Evolutionary conservation across 2,888 invertebrate genomes (phyloP), one percentile per base, ranked within the genome.

Genomic region (Phaonia tiefii): DNA sequence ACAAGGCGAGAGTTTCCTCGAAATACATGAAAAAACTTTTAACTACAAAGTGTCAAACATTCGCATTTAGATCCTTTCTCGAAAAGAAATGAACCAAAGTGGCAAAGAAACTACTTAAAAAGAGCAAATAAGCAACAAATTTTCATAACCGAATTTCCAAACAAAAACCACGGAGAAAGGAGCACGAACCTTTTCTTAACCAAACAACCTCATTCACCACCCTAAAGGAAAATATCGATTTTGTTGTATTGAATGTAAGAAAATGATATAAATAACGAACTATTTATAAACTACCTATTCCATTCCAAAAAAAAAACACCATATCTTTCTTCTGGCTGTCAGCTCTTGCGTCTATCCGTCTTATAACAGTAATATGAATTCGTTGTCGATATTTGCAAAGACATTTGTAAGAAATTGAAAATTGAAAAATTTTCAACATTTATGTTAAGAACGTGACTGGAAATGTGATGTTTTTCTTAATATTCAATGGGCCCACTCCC

Each of bases 371-470:
- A 31, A 31, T 31, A 31, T 31, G 31, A 31, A 31, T 31, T 54
- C 25, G 54, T 20, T 63, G 22, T 63, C 22, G 20, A n/a, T 63
- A 39, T 17, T 11, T n/a, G n/a, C n/a, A n/a, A n/a, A n/a, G 63
- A 63, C 42, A 77, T 75, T 75, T 75, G 81, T 80, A 74, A 75
- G 72, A 83, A 80, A 74, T 80, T 72, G 83, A 80, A 83, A 83
- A 83, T 80, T 83, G 79, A 77, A 79, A 81, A 79, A 81, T 78
- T 76, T 82, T 56, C 46, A 84, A 84, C 86, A 87, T 88, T 88
- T 88, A 88, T 88, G 88, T 84, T 84, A 39, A 67, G 85, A 86
- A 88, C 88, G 88, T 88, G 88, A 88, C 88, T 86, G 70, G 87
- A 88, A 88, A 87, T 88, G 86, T 86, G 86, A 87, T 87, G 86